Base-by-base conservation (phyloP, 1,140 invertebrate genomes). In the Sarcophaga peregrina region DNA sequence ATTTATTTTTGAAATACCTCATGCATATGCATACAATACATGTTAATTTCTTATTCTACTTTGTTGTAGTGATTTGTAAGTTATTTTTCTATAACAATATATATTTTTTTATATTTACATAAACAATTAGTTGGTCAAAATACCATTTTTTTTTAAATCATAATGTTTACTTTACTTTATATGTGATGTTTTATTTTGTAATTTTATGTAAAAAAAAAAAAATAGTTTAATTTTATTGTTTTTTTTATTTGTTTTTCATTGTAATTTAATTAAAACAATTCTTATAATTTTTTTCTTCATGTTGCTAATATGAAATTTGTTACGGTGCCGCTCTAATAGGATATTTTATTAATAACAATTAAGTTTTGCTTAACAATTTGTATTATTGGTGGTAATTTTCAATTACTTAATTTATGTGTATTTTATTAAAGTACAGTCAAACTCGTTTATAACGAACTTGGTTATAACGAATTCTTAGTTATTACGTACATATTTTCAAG, bases 1-100 rank as follows among this genome's bases (percentile, higher is more conserved):
- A 50, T 52, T 78, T 52, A 45, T 78, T 78, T 76, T 78, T 50
- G 17, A 78, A 9, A 50, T 78, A 78, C 75, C 75, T 78, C 75
- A 78, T 52, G 50, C 73, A 75, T 58, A 58, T 58, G n/a, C n/a
- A n/a, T n/a, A n/a, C n/a, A n/a, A n/a, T 37, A 37, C 25, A 37
- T 37, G 15, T n/a, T 58, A n/a, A 58, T 58, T 58, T 58, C 15
- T 58, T 58, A n/a, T 58, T n/a, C 15, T 58, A n/a, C 15, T n/a
- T 58, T 8, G 17, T 68, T 68, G 62, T 68, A 68, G 62, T 68
- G 17, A 7, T 20, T 68, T 68, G 17, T 68, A 68, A 68, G 62
- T 20, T 68, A 8, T 68, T 20, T 62, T 62, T 68, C 20, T 37
- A 37, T 37, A 4, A 37, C 25, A 37, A 37, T 37, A 37, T 37